phyloP scores from a whole-genome alignment of 2,888 invertebrate species.

The Dugesia japonica region DNA sequence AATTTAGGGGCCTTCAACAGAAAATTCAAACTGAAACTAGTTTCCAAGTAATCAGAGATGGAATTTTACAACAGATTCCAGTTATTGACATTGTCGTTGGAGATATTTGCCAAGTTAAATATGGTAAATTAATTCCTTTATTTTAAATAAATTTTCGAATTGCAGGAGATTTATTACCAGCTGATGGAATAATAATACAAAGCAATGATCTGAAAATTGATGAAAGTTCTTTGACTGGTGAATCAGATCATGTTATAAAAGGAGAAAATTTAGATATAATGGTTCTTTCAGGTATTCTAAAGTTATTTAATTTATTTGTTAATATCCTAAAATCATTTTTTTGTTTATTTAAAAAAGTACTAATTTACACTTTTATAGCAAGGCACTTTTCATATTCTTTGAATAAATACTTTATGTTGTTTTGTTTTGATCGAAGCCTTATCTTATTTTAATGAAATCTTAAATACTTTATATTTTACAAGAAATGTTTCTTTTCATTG shows the following conservation, averaged over 20 bases:
- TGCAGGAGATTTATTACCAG: conserved; percentile 73
- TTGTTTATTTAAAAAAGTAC: too few relatives aligned
- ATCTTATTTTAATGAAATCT: too few relatives aligned
- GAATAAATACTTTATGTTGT: too few relatives aligned
- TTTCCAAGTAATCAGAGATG: conserved; percentile 81
- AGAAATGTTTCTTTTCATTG: too few relatives aligned
- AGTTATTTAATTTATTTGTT: too few relatives aligned
- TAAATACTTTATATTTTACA: too few relatives aligned
- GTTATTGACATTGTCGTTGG: conserved; percentile 94
- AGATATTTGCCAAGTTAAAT: conserved; percentile 75
- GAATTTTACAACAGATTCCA: conserved; percentile 76
- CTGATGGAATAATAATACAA: conserved; percentile 89
- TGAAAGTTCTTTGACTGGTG: conserved; percentile 93
- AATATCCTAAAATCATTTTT: too few relatives aligned
- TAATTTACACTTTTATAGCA: too few relatives aligned
- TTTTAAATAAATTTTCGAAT: not conserved
- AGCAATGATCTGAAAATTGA: conserved; percentile 97
- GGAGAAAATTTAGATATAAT: conserved; percentile 80
- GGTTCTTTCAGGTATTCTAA: conserved; percentile 61
- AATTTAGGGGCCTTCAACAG: conserved; percentile 88
- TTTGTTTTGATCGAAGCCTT: too few relatives aligned
- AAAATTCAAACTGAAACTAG: conserved; percentile 97
- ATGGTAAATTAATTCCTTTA: conserved; percentile 48
- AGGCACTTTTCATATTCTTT: too few relatives aligned
- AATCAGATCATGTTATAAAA: conserved; percentile 98